Evolutionary conservation across 1,140 invertebrate species (phyloP).

Genomic region (Heterodera carotae): DNA sequence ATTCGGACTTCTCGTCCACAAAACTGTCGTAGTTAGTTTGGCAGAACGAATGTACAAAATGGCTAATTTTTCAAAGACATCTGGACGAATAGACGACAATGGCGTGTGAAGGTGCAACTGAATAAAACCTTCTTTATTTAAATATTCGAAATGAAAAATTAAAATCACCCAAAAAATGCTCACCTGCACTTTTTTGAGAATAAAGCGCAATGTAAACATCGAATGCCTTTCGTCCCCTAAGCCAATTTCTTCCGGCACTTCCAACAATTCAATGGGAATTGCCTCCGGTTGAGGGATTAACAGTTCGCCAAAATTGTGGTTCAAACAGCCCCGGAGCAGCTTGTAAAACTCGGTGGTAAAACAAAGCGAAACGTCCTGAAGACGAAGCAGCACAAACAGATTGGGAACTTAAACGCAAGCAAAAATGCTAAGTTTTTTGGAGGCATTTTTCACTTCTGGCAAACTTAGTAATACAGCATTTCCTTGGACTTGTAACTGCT

Average conservation of each 20-base stretch:
- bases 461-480: constrained; percentile 72
- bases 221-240: constrained; percentile 42
- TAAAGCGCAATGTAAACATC: constrained; percentile 53
- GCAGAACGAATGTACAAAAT: constrained; percentile 48
- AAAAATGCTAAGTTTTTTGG: too few relatives aligned
- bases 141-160: too few relatives aligned
- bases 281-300: constrained; percentile 72
- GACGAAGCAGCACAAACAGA: too few relatives aligned
- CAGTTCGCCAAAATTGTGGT: constrained; percentile 87
- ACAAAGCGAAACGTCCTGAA: too few relatives aligned
- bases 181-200: constrained; percentile 51
- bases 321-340: constrained; percentile 81
- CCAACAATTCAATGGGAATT: constrained; percentile 51
- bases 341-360: too few relatives aligned
- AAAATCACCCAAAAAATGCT: not conserved
- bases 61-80: constrained; percentile 46
- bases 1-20: constrained; percentile 52
- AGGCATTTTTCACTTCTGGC: constrained; percentile 81
- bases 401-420: too few relatives aligned
- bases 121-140: too few relatives aligned
- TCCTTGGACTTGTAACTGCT: constrained; percentile 69
- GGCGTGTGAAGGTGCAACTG: constrained; percentile 43
- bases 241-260: constrained; percentile 37
- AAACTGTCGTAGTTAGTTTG: constrained; percentile 54
- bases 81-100: not conserved